phyloP scores from a whole-genome alignment of 2,797 vertebrate genomes.

The Poeciliopsis gracilis region DNA sequence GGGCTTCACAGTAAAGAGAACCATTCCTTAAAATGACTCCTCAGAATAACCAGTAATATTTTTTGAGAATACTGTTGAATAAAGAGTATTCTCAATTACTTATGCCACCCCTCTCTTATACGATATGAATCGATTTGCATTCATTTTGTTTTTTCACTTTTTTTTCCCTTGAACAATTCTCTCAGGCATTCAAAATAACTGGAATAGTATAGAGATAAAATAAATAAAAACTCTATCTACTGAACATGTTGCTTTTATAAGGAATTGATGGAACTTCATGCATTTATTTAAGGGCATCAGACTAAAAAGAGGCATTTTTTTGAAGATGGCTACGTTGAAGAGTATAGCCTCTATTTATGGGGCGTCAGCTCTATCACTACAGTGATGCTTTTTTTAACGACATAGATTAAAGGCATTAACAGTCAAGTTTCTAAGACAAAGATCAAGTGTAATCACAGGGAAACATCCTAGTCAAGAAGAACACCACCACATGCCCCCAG shows the following conservation, averaged over 20 bases:
- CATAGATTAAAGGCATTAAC: constrained; percentile 28
- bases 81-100: background rate
- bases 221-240: background rate
- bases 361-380: background rate
- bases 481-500: constrained; percentile 25
- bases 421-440: constrained; percentile 31
- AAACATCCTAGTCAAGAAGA: constrained; percentile 37
- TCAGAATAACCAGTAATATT: background rate
- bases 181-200: background rate
- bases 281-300: background rate
- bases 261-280: background rate
- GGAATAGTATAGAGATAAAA: background rate
- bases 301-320: background rate
- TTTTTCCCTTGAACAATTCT: background rate
- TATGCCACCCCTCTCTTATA: background rate
- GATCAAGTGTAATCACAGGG: constrained; percentile 44
- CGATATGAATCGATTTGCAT: background rate
- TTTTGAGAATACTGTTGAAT: background rate
- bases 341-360: background rate
- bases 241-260: background rate
- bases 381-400: constrained; percentile 3
- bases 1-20: background rate
- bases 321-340: background rate
- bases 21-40: background rate
- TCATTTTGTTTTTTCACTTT: background rate